phyloP scores from a whole-genome alignment of 2,888 invertebrate genomes.

The Hofmannophila pseudospretella region DNA sequence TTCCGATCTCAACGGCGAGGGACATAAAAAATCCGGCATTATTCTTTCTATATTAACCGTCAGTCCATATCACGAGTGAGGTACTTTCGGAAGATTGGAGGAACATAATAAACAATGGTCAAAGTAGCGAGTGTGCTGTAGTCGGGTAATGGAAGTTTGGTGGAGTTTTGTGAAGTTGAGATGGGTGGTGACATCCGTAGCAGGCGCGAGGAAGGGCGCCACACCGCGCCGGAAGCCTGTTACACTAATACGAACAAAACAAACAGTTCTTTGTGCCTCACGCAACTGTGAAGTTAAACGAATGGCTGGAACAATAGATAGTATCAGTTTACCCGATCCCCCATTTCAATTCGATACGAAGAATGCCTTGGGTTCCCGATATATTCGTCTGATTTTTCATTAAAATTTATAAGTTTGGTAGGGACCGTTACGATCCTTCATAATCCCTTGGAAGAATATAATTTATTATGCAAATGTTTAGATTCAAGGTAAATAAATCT shows the following conservation, averaged over 20 bases:
- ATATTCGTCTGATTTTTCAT: conserved; percentile 13
- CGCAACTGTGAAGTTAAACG: conserved; percentile 37
- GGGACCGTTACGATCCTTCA: conserved; percentile 13
- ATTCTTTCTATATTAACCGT: conserved; percentile 13
- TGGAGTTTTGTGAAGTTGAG: conserved; percentile 11
- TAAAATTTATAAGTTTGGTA: conserved; percentile 19
- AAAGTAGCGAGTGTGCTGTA: background rate
- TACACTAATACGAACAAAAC: conserved; percentile 28
- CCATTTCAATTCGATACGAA: background rate
- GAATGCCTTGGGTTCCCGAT: conserved; percentile 6
- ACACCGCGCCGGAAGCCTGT: conserved; percentile 12
- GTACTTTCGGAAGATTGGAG: conserved; percentile 2
- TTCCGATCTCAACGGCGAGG: conserved; percentile 39
- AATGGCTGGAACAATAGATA: conserved; percentile 3
- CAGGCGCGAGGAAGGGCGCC: conserved; percentile 8
- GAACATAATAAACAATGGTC: conserved; percentile 1
- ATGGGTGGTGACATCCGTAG: conserved; percentile 17
- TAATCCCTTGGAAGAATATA: conserved; percentile 15
- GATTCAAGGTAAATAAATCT: conserved; percentile 2
- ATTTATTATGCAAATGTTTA: conserved; percentile 16
- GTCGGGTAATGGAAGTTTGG: conserved; percentile 4
- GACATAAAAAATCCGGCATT: conserved; percentile 33
- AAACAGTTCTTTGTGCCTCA: conserved; percentile 45
- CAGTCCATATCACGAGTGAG: conserved; percentile 6
- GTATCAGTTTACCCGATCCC: background rate